A percentile compares a stretch with the other conserved stretches of the same genome.
Evolutionary conservation across 2,113 vertebrate genomes (phyloP).

Genomic region (Zosterops japonicus): DNA sequence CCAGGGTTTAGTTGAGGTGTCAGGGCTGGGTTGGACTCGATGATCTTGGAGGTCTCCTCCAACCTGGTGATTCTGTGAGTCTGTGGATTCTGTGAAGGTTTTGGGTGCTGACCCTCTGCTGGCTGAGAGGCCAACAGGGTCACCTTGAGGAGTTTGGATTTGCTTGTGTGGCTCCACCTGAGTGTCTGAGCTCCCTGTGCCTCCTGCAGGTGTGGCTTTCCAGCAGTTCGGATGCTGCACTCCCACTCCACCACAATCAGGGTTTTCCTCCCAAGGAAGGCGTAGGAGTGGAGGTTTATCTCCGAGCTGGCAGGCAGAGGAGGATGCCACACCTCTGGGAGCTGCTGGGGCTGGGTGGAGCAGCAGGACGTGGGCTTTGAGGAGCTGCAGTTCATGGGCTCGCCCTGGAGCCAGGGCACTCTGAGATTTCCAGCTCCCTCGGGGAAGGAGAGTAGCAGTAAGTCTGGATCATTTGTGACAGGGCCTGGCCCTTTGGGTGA

Average conservation of each 20-base stretch:
- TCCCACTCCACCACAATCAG: fast-evolving
- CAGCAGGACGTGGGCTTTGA: neutral
- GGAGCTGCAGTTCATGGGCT: neutral
- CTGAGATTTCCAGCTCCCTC: neutral
- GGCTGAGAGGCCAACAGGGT: neutral
- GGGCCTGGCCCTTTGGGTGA: neutral
- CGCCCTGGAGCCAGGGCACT: neutral
- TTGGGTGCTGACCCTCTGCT: neutral
- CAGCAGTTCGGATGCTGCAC: fast-evolving
- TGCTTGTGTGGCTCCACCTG: neutral
- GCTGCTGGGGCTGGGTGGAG: conserved; percentile 6
- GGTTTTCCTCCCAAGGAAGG: neutral
- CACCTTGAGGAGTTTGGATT: neutral
- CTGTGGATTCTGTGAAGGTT: neutral
- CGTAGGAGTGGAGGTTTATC: neutral
- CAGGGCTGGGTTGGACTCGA: too few relatives aligned
- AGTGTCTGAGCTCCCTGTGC: neutral
- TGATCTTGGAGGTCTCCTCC: too few relatives aligned
- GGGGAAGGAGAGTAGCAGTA: neutral
- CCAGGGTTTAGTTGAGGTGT: too few relatives aligned
- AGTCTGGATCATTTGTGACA: neutral
- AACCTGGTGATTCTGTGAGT: too few relatives aligned
- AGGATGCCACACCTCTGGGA: conserved; percentile 31
- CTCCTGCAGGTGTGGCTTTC: neutral
- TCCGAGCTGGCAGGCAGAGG: neutral